Base-by-base conservation (phyloP, 2,113 vertebrate genomes). In the Zapus hudsonius region DNA sequence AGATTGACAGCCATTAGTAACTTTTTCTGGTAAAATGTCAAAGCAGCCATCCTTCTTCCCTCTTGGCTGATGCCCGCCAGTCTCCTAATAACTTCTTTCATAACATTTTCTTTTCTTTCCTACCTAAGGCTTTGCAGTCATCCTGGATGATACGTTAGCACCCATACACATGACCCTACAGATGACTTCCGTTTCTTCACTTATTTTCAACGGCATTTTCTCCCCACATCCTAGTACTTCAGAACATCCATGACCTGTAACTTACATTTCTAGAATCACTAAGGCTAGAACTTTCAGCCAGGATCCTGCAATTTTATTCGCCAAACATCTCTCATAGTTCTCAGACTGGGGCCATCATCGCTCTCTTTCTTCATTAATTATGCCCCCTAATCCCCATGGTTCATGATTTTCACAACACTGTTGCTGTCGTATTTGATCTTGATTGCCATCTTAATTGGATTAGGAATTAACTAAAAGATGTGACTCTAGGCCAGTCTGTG, bases 1-100 rank as follows among this genome's bases (percentile, higher is more conserved):
- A 78, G 20, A 31, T 16, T 31, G 8, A 84, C 27, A 79, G 42
- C 27, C 36, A 47, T 64, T 80, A 33, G 29, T 40, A 84, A 63
- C n/a, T 15, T 44, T 90, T 94, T 47, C 78, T 90, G n/a, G 78
- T 87, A 67, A 66, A 95, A 70, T 75, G 67, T 16, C 20, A 67
- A 15, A 47, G 63, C 17, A 31, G 10, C 31, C 42, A 23, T 20
- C 33, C 9, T 70, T 79, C 38, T 81, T 29, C 3, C 0, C 33
- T 90, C 31, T 3, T 27, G 27, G 10, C 67, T 64, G 1, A 15
- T 36, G 5, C n/a, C 61, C 72, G 7, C 38, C n/a, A 61, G 57
- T 75, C n/a, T 80, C 7, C 52, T 29, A 23, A 36, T 44, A 38
- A 61, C 10, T 84, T 31, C 16, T 19, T 86, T 82, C 19, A 38